Evolutionary conservation across 2,888 invertebrate species (phyloP).

Genomic region (Suillia variegata): DNA sequence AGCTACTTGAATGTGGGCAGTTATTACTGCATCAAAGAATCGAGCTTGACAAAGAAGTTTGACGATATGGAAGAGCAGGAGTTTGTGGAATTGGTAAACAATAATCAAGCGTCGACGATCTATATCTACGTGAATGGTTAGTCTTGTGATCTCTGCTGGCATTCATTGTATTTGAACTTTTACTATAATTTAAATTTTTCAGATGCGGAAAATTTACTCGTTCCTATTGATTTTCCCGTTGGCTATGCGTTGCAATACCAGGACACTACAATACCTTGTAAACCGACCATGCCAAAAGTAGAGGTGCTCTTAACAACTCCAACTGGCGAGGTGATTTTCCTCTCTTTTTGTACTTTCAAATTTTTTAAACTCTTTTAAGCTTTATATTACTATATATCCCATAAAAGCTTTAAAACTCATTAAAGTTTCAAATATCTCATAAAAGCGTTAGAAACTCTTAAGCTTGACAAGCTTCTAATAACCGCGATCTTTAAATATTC

Average conservation of each 20-base stretch:
- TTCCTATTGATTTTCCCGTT: slow-evolving; percentile 47
- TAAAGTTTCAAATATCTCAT: no score
- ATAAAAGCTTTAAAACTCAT: no score
- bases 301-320: slow-evolving; percentile 61
- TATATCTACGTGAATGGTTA: slow-evolving; percentile 67
- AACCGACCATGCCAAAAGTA: slow-evolving; percentile 67
- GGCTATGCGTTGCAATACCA: slow-evolving; percentile 61
- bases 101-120: slow-evolving; percentile 58
- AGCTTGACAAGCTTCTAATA: not conserved
- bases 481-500: not conserved
- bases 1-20: slow-evolving; percentile 64
- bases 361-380: slow-evolving; percentile 22
- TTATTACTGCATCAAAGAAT: slow-evolving; percentile 65
- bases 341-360: not conserved
- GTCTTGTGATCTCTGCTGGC: no score
- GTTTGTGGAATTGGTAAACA: slow-evolving; percentile 50
- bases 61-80: slow-evolving; percentile 45
- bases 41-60: slow-evolving; percentile 31
- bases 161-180: not conserved
- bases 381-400: slow-evolving; percentile 10
- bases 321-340: slow-evolving; percentile 58
- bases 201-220: slow-evolving; percentile 63
- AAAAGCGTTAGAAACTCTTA: not conserved
- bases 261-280: slow-evolving; percentile 66
- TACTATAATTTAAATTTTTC: slow-evolving; percentile 41